Base-by-base conservation (phyloP, 1,140 invertebrate species). In the Penaeus chinensis region DNA sequence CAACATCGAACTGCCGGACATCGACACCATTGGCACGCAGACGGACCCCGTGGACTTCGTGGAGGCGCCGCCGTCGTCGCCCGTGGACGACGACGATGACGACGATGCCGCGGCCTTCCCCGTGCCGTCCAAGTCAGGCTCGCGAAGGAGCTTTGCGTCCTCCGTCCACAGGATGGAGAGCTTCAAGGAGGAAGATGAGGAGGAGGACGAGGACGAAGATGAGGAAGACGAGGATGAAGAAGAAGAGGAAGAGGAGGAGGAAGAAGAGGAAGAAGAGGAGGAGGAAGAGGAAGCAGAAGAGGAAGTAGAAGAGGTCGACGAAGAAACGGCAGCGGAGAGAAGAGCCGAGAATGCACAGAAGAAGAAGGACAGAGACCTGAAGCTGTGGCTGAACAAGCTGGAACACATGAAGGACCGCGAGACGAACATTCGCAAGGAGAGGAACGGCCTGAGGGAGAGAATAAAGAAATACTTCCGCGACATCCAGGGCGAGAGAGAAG, bases 1-100 rank as follows among this genome's bases (percentile, higher is more conserved):
- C 27, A 10, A 80, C 24, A 90, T 90, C 37, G 89, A 89, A 60
- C 81, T 90, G 32, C 89, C 89, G n/a, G 89, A 90, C 32, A 90
- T 90, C 42, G 87, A 84, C 47, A 88, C 77, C 62, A 47, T 86
- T 3, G 89, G 87, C 10, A 83, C 71, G 8, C 89, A 90, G 74
- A 90, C 89, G 60, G 89, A 90, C 42, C 89, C 84, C 69, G 66
- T 84, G 18, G 89, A 90, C 7, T 32, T 89, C 19, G 27, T 61
- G 5, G 65, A 71, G 60, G 63, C 89, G 62, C 85, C 85, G 5
- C 78, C 79, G n/a, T 27, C 79, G 0, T 87, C 85, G 10, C 85
- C 85, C n/a, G 62, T 61, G 54, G 71, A 42, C 22, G 80, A 63
- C 4, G 42, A 76, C 27, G 85, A 87, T 22, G 11, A 18, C 4